Evolutionary conservation across 2,113 vertebrate species (phyloP), one percentile per base, ranked within the genome.

Genomic region (Lamprotornis superbus): DNA sequence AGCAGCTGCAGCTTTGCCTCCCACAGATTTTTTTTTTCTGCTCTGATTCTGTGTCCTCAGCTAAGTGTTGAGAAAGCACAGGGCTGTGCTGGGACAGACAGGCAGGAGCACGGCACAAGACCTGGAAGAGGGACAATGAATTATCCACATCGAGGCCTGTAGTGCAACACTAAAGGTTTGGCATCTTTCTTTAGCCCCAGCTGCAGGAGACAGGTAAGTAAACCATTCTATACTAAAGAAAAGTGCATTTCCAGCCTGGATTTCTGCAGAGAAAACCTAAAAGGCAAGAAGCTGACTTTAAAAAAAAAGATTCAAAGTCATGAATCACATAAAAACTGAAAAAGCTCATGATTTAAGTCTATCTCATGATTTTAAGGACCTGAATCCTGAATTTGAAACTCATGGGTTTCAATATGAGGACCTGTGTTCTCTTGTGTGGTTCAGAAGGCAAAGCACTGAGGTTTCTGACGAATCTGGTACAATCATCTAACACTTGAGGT

Each of bases 1-100:
- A 90, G 84, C 96, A 97, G 94, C 96, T 97, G 94, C 91, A 91
- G 88, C 55, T 94, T 61, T 95, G 82, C 75, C 87, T 95, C 91
- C 82, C 84, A 91, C 90, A 83, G 81, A 52, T 55, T 82, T 83
- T 90, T 74, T 93, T 75, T 81, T 83, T 67, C 52, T 77, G 24
- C 55, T 96, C 33, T 84, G 49, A 89, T 82, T 46, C 63, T 31
- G 9, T 37, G 74, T 93, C 87, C 67, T 67, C 61, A 93, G 61
- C 37, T 53, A 73, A 76, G 74, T 5, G 7, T 59, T 80, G 85
- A 80, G 85, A 79, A 91, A 91, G 37, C 57, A 47, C 2, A 9
- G 57, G 71, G 42, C 47, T 78, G 39, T 37, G 59, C 25, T 0
- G 0, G 69, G 37, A 49, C 2, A 8, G n/a, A 64, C 7, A 28